Base-by-base conservation (phyloP, 2,888 invertebrate genomes). In the Acrocera orbiculus region DNA sequence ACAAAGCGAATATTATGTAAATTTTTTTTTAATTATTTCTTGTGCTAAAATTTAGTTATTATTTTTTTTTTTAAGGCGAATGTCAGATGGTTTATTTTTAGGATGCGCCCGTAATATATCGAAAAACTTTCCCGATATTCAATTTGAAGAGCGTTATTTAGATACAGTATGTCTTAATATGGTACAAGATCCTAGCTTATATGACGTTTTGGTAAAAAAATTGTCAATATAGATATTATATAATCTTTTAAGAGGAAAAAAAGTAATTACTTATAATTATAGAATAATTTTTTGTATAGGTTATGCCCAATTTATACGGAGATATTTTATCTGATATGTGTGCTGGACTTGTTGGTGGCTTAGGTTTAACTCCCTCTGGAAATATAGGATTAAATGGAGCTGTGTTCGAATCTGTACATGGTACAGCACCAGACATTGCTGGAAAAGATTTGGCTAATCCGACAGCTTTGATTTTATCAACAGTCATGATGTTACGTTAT, bases 251-350 rank as follows among this genome's bases (percentile, higher is more conserved):
- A n/a, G n/a, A n/a, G n/a, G n/a, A n/a, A n/a, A n/a, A 8, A 32
- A 13, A 28, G 30, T 11, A 20, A 27, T 15, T 16, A n/a, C 9
- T 7, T 14, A 34, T 14, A n/a, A n/a, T n/a, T n/a, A n/a, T n/a
- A n/a, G n/a, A n/a, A n/a, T n/a, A n/a, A n/a, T n/a, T n/a, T 19
- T 23, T 8, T 26, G 30, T 27, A 2, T 52, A 71, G 71, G 70
- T 98, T 32, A 98, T 98, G 96, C 96, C 96, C 14, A 98, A 98
- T 62, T 67, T 98, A 50, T 98, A 98, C 57, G 98, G 98, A 55
- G 98, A 99, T 65, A 98, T 98, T 57, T 70, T 98, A 53, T 96
- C 96, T 33, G 98, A 98, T 67, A 79, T 99, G 76, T 98, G 96
- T 58, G 96, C 98, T 42, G 98, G 98, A 40, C 69, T 98, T 26